Evolutionary conservation across 2,888 invertebrate species (phyloP), one percentile per base, ranked within the genome.

Genomic region (Disparrhopalites patrizii): DNA sequence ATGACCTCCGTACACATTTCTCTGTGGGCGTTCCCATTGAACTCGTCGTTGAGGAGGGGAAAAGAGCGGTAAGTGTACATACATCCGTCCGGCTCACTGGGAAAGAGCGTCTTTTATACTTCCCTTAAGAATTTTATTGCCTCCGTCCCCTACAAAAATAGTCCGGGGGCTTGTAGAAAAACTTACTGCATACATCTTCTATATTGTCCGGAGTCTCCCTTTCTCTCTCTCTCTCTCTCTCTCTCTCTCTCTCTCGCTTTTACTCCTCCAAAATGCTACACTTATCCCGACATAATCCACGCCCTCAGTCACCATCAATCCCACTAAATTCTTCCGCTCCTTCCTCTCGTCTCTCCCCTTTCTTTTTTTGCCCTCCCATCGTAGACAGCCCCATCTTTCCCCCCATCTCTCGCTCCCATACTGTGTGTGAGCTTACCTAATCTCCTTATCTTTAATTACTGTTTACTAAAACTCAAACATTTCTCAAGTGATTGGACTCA

Each of bases 361-460:
- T 56, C 33, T 51, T 20, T 8, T n/a, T 7, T 4, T 51, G 20
- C 20, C n/a, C n/a, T n/a, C n/a, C n/a, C n/a, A n/a, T n/a, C n/a
- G n/a, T n/a, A n/a, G n/a, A n/a, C n/a, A n/a, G n/a, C n/a, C n/a
- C n/a, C n/a, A n/a, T n/a, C n/a, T n/a, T n/a, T n/a, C n/a, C 5
- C 13, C 51, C 1, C 8, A 51, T 10, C 13, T n/a, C 18, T 18
- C 55, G n/a, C 20, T 18, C 51, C 10, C 10, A 15, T 18, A 30
- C 23, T 52, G 28, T 27, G 10, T 47, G 13, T 25, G 47, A 20
- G 15, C 30, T 31, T 31, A 60, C 23, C 33, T 28, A 60, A 60
- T 50, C 50, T 50, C 50, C 20, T 60, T 60, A 47, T 47, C 60
- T 50, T 50, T 50, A 60, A 60, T 60, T 50, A 60, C 31, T 60